phyloP scores from a whole-genome alignment of 2,113 vertebrate species.

The Electrona antarctica region DNA sequence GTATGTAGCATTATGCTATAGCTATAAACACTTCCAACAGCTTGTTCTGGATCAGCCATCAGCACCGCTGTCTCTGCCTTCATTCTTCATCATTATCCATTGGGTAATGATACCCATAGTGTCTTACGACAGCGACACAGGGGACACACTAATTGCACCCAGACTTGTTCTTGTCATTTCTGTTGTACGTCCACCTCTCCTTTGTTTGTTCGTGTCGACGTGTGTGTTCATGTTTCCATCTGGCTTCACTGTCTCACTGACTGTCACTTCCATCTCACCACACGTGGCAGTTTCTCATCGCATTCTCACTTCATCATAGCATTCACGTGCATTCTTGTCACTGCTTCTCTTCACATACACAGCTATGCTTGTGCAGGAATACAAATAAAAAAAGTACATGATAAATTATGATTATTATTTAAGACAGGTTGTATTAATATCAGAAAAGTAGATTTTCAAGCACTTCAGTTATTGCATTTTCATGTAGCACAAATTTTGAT shows the following conservation, averaged over 20 bases:
- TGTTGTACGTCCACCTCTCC: conserved; percentile 5
- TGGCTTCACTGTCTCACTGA: conserved; percentile 37
- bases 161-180: conserved; percentile 12
- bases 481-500: too few species aligned
- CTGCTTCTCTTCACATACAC: conserved; percentile 13
- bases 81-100: conserved; percentile 52
- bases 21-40: conserved; percentile 23
- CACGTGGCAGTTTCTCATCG: neutral
- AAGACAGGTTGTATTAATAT: too few species aligned
- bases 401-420: neutral
- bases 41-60: conserved; percentile 34
- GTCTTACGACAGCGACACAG: conserved; percentile 50
- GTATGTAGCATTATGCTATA: conserved; percentile 34
- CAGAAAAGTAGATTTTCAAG: too few species aligned
- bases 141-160: conserved; percentile 37
- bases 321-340: conserved; percentile 9
- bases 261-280: conserved; percentile 24
- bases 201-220: conserved; percentile 27
- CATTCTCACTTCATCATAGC: neutral
- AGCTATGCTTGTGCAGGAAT: conserved; percentile 32
- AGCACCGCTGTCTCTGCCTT: conserved; percentile 25
- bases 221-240: conserved; percentile 34
- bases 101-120: conserved; percentile 56
- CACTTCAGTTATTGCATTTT: neutral
- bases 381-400: neutral